phyloP scores from a whole-genome alignment of 2,888 invertebrate genomes.

The Drosophila longiperda region DNA sequence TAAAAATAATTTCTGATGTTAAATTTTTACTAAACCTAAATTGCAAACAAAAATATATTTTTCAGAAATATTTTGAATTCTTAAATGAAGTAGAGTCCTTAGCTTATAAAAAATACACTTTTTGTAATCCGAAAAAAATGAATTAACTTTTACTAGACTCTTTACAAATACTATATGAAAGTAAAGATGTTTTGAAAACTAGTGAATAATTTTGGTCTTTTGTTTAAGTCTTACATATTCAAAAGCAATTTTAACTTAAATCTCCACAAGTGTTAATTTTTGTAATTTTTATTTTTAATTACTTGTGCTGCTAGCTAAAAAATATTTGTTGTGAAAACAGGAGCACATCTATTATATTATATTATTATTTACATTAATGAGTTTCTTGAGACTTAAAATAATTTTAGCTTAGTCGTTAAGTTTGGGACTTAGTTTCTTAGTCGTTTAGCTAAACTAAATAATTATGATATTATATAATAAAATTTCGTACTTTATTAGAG shows the following conservation, averaged over 20 bases:
- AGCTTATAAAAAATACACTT: neutral
- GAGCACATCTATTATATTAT: no score
- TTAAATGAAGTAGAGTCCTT: neutral
- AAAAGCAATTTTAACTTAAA: neutral
- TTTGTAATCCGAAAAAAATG: neutral
- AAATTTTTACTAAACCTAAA: neutral
- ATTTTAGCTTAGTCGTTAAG: neutral
- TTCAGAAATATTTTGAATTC: neutral
- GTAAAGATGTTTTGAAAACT: neutral
- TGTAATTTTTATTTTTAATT: no score
- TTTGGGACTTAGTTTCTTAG: neutral
- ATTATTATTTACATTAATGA: neutral
- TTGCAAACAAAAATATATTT: neutral
- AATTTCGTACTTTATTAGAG: accelerated
- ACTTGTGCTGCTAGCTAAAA: no score
- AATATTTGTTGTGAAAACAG: no score
- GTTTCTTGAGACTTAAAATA: neutral
- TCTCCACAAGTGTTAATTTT: neutral
- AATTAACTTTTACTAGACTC: neutral
- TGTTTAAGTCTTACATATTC: neutral
- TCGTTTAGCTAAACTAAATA: neutral
- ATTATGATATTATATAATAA: neutral
- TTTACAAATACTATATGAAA: neutral
- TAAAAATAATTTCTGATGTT: accelerated
- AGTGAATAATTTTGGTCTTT: neutral